Evolutionary conservation across 35 echinoderm and acorn worm genomes (phyloP).

Genomic region (Amphiura filiformis): DNA sequence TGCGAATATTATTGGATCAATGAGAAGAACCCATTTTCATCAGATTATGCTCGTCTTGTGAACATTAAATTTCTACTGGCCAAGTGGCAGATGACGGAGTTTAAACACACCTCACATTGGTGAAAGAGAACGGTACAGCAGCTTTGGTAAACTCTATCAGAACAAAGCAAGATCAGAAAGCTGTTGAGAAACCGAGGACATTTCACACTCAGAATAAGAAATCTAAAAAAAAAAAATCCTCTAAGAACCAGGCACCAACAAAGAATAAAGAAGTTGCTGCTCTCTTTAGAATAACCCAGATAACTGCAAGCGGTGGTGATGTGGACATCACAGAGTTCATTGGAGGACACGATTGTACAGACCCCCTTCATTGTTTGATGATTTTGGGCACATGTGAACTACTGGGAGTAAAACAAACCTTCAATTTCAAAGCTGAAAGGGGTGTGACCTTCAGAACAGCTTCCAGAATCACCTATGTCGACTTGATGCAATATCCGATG

Average conservation of each 20-base stretch:
- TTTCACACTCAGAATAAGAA: conserved; percentile 36
- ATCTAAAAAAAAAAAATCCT: not conserved
- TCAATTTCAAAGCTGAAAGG: not conserved
- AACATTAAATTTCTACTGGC: conserved; percentile 33
- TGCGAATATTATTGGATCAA: conserved; percentile 5
- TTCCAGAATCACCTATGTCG: not conserved
- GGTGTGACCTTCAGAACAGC: not conserved
- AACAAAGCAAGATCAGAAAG: not conserved
- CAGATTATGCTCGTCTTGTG: not conserved
- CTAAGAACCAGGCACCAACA: not conserved
- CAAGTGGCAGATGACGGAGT: not conserved
- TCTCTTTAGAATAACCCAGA: conserved; percentile 23
- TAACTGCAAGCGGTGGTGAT: conserved; percentile 17
- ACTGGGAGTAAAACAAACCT: conserved; percentile 7
- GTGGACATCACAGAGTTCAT: conserved; percentile 18
- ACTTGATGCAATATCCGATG: not conserved
- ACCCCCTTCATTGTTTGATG: conserved; percentile 7
- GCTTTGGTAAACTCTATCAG: not conserved
- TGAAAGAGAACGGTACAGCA: not conserved
- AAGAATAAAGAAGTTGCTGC: conserved; percentile 27
- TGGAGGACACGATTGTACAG: not conserved
- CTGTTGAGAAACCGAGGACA: not conserved
- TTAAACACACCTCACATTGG: not conserved
- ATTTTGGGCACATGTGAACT: not conserved
- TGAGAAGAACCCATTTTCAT: conserved; percentile 18